A percentile compares a stretch with the other conserved stretches of the same genome.
These are phyloP conservation scores for Scarus forsteni DNA, from an alignment of 2,797 vertebrate species.

Conservation along the genomic window DNA sequence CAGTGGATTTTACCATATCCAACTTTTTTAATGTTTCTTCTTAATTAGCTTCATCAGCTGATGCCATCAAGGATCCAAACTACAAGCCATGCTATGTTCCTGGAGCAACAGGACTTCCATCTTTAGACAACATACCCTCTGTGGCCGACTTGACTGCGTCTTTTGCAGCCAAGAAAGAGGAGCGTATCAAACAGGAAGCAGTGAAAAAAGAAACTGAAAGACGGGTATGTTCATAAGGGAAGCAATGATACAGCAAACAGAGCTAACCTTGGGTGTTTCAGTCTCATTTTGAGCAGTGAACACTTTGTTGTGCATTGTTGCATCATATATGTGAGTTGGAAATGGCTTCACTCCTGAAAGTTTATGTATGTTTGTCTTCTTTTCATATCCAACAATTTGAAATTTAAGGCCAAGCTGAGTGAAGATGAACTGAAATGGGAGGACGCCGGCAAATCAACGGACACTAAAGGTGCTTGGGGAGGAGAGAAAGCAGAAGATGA, in stretches of 20 bases:
- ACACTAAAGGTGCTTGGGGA: constrained; percentile 43
- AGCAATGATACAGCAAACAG: too few relatives aligned
- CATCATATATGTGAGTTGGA: background rate
- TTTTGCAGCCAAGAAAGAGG: constrained; percentile 83
- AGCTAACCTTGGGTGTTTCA: too few relatives aligned
- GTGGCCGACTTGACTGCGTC: constrained; percentile 83
- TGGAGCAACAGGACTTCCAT: constrained; percentile 82
- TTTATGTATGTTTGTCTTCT: background rate
- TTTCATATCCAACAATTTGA: background rate
- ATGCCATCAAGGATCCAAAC: constrained; percentile 82
- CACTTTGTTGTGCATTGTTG: too few relatives aligned
- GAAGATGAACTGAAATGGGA: constrained; percentile 81
- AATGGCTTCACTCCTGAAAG: background rate
- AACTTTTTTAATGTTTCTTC: background rate
- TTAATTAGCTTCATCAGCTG: constrained; percentile 70
- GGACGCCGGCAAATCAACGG: constrained; percentile 65
- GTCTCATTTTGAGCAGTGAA: background rate
- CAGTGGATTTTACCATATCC: background rate
- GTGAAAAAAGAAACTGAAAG: constrained; percentile 88
- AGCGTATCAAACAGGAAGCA: constrained; percentile 84
- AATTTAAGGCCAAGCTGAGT: constrained; percentile 70
- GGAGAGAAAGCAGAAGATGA: constrained; percentile 31
- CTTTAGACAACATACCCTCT: constrained; percentile 84
- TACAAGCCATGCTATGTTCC: constrained; percentile 78
- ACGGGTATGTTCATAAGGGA: constrained; percentile 59